Conservation (phyloP, 2,797 vertebrate genomes). For the Austrolebias charrua region DNA sequence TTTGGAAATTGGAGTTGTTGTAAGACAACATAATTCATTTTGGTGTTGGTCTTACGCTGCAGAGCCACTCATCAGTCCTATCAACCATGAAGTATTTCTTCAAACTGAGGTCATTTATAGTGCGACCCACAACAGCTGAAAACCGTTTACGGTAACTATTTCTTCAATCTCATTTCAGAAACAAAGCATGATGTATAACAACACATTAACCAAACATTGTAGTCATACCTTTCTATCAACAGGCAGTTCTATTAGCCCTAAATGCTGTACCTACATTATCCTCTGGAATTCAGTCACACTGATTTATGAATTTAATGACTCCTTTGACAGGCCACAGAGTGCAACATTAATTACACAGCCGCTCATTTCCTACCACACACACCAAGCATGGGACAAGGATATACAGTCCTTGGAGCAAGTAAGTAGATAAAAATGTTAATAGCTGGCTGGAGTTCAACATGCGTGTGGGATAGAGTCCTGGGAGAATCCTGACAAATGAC, state of each 20-base stretch:
- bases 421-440: slow-evolving; percentile 39
- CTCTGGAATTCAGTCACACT: slow-evolving; percentile 12
- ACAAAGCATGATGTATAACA: background rate
- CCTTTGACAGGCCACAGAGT: slow-evolving; percentile 35
- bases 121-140: background rate
- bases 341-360: slow-evolving; percentile 36
- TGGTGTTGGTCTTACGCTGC: too few relatives aligned
- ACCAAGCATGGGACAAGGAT: slow-evolving; percentile 20
- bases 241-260: background rate
- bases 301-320: slow-evolving; percentile 43
- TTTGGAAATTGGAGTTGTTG: too few relatives aligned
- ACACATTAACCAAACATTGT: background rate
- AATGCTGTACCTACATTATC: slow-evolving; percentile 10
- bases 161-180: background rate
- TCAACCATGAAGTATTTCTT: too few relatives aligned
- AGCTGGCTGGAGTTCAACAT: slow-evolving; percentile 19
- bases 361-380: slow-evolving; percentile 46
- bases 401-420: slow-evolving; percentile 15
- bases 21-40: too few relatives aligned
- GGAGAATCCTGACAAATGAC: slow-evolving; percentile 54
- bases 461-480: slow-evolving; percentile 31
- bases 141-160: background rate
- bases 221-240: background rate
- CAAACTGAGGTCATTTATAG: too few relatives aligned
- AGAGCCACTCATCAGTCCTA: too few relatives aligned